Evolutionary conservation across 2,113 vertebrate genomes (phyloP), one percentile per base, ranked within the genome.

Genomic region (Spea bombifrons): DNA sequence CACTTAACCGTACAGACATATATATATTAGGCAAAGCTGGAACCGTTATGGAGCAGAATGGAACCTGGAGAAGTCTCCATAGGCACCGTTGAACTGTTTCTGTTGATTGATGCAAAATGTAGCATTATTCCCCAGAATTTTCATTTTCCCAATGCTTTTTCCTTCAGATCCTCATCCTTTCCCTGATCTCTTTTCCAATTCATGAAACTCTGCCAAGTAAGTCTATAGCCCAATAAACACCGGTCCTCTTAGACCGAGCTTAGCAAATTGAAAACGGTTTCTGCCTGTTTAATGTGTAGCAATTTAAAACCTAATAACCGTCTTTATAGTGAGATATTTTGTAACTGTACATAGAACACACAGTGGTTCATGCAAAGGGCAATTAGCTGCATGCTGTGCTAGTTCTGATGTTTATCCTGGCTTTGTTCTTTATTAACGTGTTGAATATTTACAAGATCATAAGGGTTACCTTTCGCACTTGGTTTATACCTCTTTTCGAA

Each of bases 321-420:
- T 48, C 72, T 74, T 74, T 74, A 74, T 74, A 64, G 72, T 74
- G 72, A 48, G 59, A 49, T 59, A 74, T 74, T 59, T 63, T 74
- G 72, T 47, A 49, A 74, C 45, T 74, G 7, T 64, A 74, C 72
- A 64, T 74, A 64, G 72, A 64, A 17, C 7, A 16, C 72, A 49
- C 72, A 64, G 72, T 74, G 72, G 57, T 74, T 49, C 72, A 74
- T 74, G 53, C 13, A 17, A 74, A 59, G 72, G 72, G 72, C 72
- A 74, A 74, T 74, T 64, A 74, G 46, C n/a, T 4, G 5, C 72
- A 57, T 49, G 72, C 72, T 74, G 17, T 30, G 47, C 57, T 17
- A 4, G 50, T 64, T n/a, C 64, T 49, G 72, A 64, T 63, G 53
- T 59, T 59, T 61, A 64, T 59, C 61, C 61, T 74, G 47, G 49